Base-by-base conservation (phyloP, 2,888 invertebrate species). In the Ichneumoninae sp. region DNA sequence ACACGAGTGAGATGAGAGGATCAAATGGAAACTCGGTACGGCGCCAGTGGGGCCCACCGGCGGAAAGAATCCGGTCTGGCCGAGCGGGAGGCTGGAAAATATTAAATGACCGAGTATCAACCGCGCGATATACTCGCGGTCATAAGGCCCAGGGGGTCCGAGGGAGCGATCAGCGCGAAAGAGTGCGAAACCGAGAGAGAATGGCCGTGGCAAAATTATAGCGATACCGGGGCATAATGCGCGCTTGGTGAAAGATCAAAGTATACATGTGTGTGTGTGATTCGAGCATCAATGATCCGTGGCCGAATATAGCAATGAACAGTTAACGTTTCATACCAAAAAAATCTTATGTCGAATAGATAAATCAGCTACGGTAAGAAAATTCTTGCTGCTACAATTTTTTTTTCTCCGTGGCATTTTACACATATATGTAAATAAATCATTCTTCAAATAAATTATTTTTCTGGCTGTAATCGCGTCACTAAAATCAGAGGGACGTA, bases 31-130 rank as follows among this genome's bases (percentile, higher is more conserved):
- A 78, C 70, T 66, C 84, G 70, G 74, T 78, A 82, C 70, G 84
- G 85, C 82, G 85, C 83, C 85, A 83, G 22, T 54, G 85, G 70
- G 76, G 74, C 80, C 83, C 83, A 85, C 50, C 80, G 82, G 79
- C 85, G 81, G 65, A 78, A 78, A 69, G 84, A 81, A 85, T 85
- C 22, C 73, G 77, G 76, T 79, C 84, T 70, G 85, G 69, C 83
- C 83, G 80, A 60, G 80, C 76, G 80, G 83, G 79, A 83, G 86
- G 83, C 82, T 85, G 87, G 81, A 85, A 87, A 87, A 86, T 87
- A 83, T 87, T 80, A 85, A 88, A 87, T 87, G 84, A 85, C 88
- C 83, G 83, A 85, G 87, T 83, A 85, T 85, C 78, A 85, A 78
- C 69, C 36, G 71, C 47, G 77, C 69, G 81, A 44, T 60, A 77